Percentiles rank a stretch among this genome's conserved stretches.
phyloP scores from a whole-genome alignment of 2,113 vertebrate species.

The Blennius ocellaris region DNA sequence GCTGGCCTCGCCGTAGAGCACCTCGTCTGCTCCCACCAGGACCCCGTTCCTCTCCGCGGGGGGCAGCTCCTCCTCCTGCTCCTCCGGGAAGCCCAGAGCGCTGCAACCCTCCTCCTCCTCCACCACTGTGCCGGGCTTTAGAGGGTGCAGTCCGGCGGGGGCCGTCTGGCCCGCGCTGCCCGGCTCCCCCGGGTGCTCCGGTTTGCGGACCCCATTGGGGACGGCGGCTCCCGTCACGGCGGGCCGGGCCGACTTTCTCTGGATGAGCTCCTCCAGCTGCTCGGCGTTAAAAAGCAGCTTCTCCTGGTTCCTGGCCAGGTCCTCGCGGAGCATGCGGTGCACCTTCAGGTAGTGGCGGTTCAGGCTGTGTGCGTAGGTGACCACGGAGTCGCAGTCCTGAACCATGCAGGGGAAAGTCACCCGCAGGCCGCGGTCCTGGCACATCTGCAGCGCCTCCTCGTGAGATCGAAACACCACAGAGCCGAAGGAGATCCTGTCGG shows the following conservation, averaged over 20 bases:
- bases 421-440: slow-evolving; percentile 88
- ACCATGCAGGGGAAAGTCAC: slow-evolving; percentile 94
- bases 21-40: slow-evolving; percentile 75
- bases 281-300: slow-evolving; percentile 85
- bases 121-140: slow-evolving; percentile 57
- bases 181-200: slow-evolving; percentile 75
- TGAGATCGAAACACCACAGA: slow-evolving; percentile 72
- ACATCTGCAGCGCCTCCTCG: slow-evolving; percentile 96
- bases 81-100: slow-evolving; percentile 54
- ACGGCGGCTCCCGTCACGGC: slow-evolving; percentile 42
- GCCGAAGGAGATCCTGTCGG: neutral
- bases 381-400: slow-evolving; percentile 92
- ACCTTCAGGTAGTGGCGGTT: slow-evolving; percentile 90
- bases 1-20: slow-evolving; percentile 77
- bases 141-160: slow-evolving; percentile 70
- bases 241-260: slow-evolving; percentile 78
- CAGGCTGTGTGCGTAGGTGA: slow-evolving; percentile 88
- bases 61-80: slow-evolving; percentile 53
- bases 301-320: slow-evolving; percentile 80
- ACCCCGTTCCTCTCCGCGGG: slow-evolving; percentile 69
- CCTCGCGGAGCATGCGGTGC: slow-evolving; percentile 84
- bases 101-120: slow-evolving; percentile 4
- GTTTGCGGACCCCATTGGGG: slow-evolving; percentile 75
- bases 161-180: slow-evolving; percentile 62
- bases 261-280: slow-evolving; percentile 83